phyloP scores from a whole-genome alignment of 2,888 invertebrate species.

The Hemithea aestivaria region DNA sequence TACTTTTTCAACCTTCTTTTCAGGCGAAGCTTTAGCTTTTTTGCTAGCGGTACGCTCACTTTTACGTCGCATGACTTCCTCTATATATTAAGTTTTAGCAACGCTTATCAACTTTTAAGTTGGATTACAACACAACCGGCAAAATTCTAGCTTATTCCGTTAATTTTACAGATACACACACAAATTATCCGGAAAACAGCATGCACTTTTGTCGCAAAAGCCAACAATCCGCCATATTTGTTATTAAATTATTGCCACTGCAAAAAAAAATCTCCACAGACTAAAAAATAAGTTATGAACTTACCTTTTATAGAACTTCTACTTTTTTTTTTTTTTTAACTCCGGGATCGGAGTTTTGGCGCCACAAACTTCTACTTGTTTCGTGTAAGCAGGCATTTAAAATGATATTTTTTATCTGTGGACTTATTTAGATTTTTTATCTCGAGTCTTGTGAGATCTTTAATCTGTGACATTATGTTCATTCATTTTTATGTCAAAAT shows the following conservation, averaged over 20 bases:
- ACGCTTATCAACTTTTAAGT: not conserved
- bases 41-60: conserved; percentile 83
- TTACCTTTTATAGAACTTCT: no score
- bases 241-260: not conserved
- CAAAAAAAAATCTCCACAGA: no score
- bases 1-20: conserved; percentile 78
- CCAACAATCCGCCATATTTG: conserved; percentile 30
- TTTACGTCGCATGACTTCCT: conserved; percentile 84
- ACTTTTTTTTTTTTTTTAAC: conserved; percentile 5
- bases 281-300: no score
- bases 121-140: not conserved
- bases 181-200: conserved; percentile 7
- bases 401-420: no score
- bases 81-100: not conserved
- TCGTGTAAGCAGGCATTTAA: no score
- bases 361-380: not conserved
- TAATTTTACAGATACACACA: not conserved
- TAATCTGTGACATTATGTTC: not conserved
- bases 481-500: conserved; percentile 33
- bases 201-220: conserved; percentile 26
- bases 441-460: no score
- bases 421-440: no score
- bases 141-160: not conserved
- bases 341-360: no score
- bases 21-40: conserved; percentile 83